Evolutionary conservation across 1,140 invertebrate genomes (phyloP).

Genomic region (Drosophila triauraria): DNA sequence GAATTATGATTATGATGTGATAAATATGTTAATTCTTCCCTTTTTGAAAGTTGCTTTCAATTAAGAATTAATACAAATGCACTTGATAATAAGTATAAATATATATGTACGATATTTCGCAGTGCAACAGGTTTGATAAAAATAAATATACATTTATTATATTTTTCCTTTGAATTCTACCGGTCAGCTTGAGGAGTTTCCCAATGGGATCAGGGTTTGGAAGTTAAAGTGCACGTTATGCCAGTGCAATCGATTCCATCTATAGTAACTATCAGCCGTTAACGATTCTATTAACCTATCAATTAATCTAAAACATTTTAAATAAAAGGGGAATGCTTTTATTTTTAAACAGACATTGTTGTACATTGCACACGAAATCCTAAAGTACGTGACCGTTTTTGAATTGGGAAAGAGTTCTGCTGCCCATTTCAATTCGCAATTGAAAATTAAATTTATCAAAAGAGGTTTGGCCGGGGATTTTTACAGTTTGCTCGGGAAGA

Average conservation of each 20-base stretch:
- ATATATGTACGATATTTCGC: background rate
- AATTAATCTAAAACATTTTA: constrained; percentile 12
- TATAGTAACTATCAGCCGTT: constrained; percentile 16
- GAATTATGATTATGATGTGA: background rate
- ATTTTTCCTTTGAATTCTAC: constrained; percentile 25
- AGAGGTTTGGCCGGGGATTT: constrained; percentile 18
- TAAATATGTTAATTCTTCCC: background rate
- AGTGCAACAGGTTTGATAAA: constrained; percentile 7
- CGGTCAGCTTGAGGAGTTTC: background rate
- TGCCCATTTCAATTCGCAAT: background rate
- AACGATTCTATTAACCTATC: constrained; percentile 10
- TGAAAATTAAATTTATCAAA: constrained; percentile 16
- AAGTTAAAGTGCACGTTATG: constrained; percentile 18
- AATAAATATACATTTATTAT: background rate
- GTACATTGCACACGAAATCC: constrained; percentile 9
- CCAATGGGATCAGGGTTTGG: constrained; percentile 15
- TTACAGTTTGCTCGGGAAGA: constrained; percentile 11
- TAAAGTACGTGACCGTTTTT: constrained; percentile 55
- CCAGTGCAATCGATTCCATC: constrained; percentile 2
- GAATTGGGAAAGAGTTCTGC: constrained; percentile 11
- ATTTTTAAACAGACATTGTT: constrained; percentile 8
- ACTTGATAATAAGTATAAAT: background rate
- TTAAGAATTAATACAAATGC: background rate
- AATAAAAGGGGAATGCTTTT: constrained; percentile 4
- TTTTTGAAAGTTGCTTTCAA: background rate